A percentile compares a stretch with the other conserved stretches of the same genome.
Evolutionary conservation across 2,797 vertebrate species (phyloP).

Genomic region (Gephyroberyx darwinii): DNA sequence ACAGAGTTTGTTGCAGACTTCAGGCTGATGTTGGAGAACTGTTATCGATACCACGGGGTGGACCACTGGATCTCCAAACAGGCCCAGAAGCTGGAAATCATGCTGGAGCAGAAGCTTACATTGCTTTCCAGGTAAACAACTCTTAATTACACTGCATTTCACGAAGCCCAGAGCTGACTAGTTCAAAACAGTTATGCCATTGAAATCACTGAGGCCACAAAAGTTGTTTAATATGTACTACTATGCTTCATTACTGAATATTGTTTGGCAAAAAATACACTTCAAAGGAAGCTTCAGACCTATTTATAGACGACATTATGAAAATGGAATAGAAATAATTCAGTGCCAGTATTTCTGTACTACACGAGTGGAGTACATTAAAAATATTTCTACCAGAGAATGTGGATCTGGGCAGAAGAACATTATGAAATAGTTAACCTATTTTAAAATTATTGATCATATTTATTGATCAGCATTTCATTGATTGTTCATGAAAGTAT

Average conservation of each 20-base stretch:
- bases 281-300: not conserved
- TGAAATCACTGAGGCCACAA: not conserved
- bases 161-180: not conserved
- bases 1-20: conserved; percentile 95
- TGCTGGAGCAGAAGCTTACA: conserved; percentile 96
- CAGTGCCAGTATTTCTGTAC: not conserved
- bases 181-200: not conserved
- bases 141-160: conserved; percentile 43
- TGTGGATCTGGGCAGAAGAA: not conserved
- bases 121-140: conserved; percentile 89
- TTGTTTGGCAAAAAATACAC: not conserved
- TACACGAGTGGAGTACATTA: not conserved
- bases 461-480: not conserved
- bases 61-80: conserved; percentile 97
- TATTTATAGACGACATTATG: not conserved
- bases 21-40: conserved; percentile 92
- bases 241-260: not conserved
- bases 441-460: conserved; percentile 2
- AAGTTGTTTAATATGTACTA: not conserved
- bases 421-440: not conserved
- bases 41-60: conserved; percentile 92
- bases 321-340: not conserved
- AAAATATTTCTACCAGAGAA: not conserved
- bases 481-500: not conserved
- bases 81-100: conserved; percentile 95